A percentile compares a stretch with the other conserved stretches of the same genome.
These are phyloP conservation scores for Trichomalopsis sarcophagae DNA, from an alignment of 1,140 invertebrate genomes.

Conservation along the genomic window DNA sequence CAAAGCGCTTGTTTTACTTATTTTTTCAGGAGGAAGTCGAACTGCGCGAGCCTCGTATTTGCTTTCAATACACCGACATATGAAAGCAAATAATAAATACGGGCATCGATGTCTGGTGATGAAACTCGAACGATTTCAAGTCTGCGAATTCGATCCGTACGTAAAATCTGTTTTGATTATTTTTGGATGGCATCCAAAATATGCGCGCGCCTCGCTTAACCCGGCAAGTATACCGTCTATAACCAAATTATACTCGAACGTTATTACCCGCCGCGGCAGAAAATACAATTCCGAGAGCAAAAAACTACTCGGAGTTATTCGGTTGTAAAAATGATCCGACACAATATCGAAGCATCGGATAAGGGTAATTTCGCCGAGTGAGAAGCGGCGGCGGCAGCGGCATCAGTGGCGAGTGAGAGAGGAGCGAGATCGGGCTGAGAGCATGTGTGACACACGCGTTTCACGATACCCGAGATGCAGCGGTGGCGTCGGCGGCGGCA, in stretches of 20 bases:
- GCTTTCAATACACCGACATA: not conserved
- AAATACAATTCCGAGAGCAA: not conserved
- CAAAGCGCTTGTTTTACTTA: not conserved
- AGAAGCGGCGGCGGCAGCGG: not conserved
- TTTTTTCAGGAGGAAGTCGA: not conserved
- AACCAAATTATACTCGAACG: not conserved
- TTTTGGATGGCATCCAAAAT: not conserved
- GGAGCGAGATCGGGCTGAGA: conserved; percentile 24
- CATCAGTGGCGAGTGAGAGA: not conserved
- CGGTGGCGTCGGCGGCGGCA: conserved; percentile 43
- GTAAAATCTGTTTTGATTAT: conserved; percentile 6
- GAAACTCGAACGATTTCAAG: not conserved
- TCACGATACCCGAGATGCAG: conserved; percentile 55
- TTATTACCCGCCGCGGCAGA: not conserved
- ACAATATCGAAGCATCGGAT: conserved; percentile 27
- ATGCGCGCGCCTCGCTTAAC: not conserved
- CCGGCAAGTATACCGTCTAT: not conserved
- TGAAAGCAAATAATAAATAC: not conserved
- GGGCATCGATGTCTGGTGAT: not conserved
- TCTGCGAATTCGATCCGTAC: not conserved
- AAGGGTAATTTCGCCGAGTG: conserved; percentile 30
- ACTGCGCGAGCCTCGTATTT: too few species aligned
- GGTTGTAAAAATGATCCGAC: conserved; percentile 30
- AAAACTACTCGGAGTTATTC: conserved; percentile 9
- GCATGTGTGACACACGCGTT: conserved; percentile 67